Percentiles rank a stretch among this genome's conserved stretches.
These are phyloP conservation scores for Intellagama lesueurii DNA, from an alignment of 2,797 vertebrate genomes.

Conservation along the genomic window DNA sequence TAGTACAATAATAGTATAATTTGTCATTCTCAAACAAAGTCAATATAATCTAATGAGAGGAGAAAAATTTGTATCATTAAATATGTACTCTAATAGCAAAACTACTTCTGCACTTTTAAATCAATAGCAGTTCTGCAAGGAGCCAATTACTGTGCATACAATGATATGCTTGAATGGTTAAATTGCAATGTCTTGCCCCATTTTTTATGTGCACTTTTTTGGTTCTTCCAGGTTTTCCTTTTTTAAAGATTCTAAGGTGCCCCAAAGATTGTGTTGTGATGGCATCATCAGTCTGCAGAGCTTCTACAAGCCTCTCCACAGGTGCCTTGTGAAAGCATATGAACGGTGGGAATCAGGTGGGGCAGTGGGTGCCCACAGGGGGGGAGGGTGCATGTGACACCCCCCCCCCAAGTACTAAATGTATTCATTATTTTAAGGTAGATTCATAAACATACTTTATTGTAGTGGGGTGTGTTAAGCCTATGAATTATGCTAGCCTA, in stretches of 20 bases:
- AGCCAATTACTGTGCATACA: constrained; percentile 28
- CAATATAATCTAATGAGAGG: constrained; percentile 41
- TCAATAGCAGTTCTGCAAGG: not conserved
- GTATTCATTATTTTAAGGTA: too few relatives aligned
- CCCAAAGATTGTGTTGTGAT: not conserved
- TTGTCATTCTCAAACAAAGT: constrained; percentile 47
- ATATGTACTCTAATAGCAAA: constrained; percentile 38
- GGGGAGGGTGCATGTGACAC: too few relatives aligned
- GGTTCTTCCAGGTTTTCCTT: not conserved
- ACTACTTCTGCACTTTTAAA: constrained; percentile 42
- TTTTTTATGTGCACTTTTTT: not conserved
- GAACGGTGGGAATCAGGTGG: not conserved
- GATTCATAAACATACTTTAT: too few relatives aligned
- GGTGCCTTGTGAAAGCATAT: not conserved
- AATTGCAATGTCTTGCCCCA: constrained; percentile 13
- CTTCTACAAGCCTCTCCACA: not conserved
- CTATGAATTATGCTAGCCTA: too few relatives aligned
- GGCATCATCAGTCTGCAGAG: not conserved
- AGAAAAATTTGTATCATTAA: constrained; percentile 39
- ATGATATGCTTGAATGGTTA: constrained; percentile 20
- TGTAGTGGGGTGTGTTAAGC: too few relatives aligned
- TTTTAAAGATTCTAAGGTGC: not conserved
- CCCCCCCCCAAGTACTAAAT: too few relatives aligned
- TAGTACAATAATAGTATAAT: constrained; percentile 34
- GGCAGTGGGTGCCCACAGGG: too few relatives aligned